These are phyloP conservation scores for Phengaris arion DNA, from an alignment of 2,888 invertebrate genomes.

Conservation along the genomic window DNA sequence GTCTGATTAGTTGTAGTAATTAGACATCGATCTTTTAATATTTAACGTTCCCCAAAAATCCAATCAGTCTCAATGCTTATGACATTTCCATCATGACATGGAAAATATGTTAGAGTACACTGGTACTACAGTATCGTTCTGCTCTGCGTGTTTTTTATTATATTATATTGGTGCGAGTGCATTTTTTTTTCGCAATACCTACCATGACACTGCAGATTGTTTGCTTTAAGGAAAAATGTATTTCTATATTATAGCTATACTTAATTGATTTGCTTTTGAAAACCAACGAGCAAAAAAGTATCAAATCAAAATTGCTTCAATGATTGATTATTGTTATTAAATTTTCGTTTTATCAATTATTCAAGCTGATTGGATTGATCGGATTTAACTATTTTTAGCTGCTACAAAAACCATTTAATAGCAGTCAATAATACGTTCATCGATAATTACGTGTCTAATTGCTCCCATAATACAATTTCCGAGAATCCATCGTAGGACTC, in stretches of 20 bases:
- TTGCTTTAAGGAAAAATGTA: slow-evolving; percentile 5
- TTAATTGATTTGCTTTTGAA: not conserved
- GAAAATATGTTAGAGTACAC: not conserved
- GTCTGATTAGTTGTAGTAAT: no score
- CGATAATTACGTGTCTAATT: slow-evolving; percentile 41
- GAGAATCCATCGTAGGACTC: slow-evolving; percentile 56
- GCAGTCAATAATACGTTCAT: slow-evolving; percentile 25
- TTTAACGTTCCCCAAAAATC: not conserved
- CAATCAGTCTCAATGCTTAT: not conserved
- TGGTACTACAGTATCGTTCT: slow-evolving; percentile 13
- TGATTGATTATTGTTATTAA: not conserved
- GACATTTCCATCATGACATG: no score
- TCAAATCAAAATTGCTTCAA: not conserved
- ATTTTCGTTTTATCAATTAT: not conserved
- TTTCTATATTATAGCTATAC: not conserved
- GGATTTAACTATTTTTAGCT: not conserved
- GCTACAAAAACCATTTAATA: slow-evolving; percentile 3
- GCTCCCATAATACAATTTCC: slow-evolving; percentile 49
- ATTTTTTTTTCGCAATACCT: slow-evolving; percentile 10
- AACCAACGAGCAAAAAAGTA: not conserved
- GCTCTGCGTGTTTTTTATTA: slow-evolving; percentile 10
- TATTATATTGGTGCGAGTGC: slow-evolving; percentile 1
- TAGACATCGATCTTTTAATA: no score
- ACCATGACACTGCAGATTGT: slow-evolving; percentile 6
- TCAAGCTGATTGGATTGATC: not conserved